phyloP scores from a whole-genome alignment of 2,888 invertebrate genomes.

The Brachyopa scutellaris region DNA sequence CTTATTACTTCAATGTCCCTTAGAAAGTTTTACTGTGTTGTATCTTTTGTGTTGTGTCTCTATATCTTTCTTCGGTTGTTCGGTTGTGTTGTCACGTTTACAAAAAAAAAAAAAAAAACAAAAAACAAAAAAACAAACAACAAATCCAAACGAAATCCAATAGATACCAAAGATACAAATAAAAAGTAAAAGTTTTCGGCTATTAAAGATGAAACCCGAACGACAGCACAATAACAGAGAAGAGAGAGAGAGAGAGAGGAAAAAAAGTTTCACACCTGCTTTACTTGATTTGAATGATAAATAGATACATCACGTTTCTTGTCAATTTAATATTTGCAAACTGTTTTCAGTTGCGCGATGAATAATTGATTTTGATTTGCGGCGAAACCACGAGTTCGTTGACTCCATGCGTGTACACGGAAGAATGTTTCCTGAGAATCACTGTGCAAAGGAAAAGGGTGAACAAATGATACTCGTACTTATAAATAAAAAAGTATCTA shows the following conservation, averaged over 20 bases:
- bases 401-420: constrained; percentile 32
- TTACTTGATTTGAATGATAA: constrained; percentile 43
- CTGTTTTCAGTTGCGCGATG: constrained; percentile 35
- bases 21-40: constrained; percentile 41
- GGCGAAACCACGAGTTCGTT: constrained; percentile 35
- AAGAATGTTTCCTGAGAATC: not conserved
- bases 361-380: constrained; percentile 47
- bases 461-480: not conserved
- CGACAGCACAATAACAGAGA: not conserved
- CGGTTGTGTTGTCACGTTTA: constrained; percentile 13
- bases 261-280: constrained; percentile 33
- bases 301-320: constrained; percentile 39
- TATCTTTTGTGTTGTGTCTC: not conserved
- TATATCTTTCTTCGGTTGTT: not conserved
- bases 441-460: too few species aligned
- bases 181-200: constrained; percentile 60
- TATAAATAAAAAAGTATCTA: not conserved
- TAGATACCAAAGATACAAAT: constrained; percentile 22
- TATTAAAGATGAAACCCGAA: not conserved
- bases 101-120: constrained; percentile 19
- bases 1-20: constrained; percentile 21
- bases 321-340: constrained; percentile 35
- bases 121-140: too few species aligned
- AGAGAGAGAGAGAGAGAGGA: not conserved
- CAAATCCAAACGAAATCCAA: not conserved